Base-by-base conservation (phyloP, 2,113 vertebrate genomes). In the Chaetorhynchus papuensis region DNA sequence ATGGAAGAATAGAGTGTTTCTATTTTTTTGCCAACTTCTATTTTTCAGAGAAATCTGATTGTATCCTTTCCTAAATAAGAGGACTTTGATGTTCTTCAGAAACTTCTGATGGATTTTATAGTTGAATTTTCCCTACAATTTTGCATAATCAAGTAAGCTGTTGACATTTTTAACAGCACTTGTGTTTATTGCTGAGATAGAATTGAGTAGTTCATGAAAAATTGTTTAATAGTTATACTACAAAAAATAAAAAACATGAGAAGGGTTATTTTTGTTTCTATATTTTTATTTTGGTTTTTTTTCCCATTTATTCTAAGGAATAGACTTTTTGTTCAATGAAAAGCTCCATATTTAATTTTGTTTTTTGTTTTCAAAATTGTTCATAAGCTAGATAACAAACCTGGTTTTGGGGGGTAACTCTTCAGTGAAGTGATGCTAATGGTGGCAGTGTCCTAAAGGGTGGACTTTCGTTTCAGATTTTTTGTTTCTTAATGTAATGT, bases 121-220 rank as follows among this genome's bases (percentile, higher is more conserved):
- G 93, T 96, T 95, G 95, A 97, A 96, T 96, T 96, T 97, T 95
- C 89, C 87, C 87, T 95, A 94, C 93, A 96, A 85, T 96, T 96
- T 96, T 96, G 78, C 96, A 94, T 95, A 96, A 96, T 96, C 95
- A 97, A 97, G 91, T 97, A 96, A 97, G 94, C 95, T 93, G 93
- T 96, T 95, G 93, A 88, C 35, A 85, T 97, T 97, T 96, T 90
- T 93, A 94, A 95, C 87, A 94, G 94, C 94, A 87, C 93, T 95
- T 94, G 95, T 96, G 64, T 96, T 95, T 96, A 93, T 94, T 96
- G 63, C 90, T 93, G 53, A 95, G 75, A 87, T 94, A 94, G 87
- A 94, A 59, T 91, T 85, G 45, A 88, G 41, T 89, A 60, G 65
- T 93, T 96, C 50, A 56, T 96, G 82, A 95, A 89, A 78, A 80